These are phyloP conservation scores for Holothuria glaberrima DNA, from an alignment of 35 echinoderm and acorn worm genomes.

Conservation along the genomic window DNA sequence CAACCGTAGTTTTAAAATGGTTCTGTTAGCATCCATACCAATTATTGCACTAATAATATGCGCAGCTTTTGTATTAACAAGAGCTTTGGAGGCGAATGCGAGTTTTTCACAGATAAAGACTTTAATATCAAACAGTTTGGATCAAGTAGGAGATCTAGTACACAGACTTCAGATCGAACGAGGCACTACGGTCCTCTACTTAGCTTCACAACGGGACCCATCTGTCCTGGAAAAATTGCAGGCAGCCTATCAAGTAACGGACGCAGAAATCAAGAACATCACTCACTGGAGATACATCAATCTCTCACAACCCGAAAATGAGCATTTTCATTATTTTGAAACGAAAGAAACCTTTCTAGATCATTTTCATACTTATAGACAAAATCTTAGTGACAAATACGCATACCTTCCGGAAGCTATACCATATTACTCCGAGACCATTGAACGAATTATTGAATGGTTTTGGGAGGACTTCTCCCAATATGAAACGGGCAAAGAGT, in stretches of 20 bases:
- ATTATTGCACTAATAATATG: conserved; percentile 25
- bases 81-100: neutral
- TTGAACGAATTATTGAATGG: conserved; percentile 58
- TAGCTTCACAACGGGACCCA: conserved; percentile 4
- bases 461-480: neutral
- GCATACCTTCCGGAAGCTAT: neutral
- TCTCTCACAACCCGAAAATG: neutral
- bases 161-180: conserved; percentile 71
- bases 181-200: conserved; percentile 49
- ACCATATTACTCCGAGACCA: conserved; percentile 37
- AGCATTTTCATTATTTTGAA: conserved; percentile 20
- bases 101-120: neutral
- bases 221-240: conserved; percentile 2
- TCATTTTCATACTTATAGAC: conserved; percentile 33
- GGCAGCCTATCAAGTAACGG: conserved; percentile 24
- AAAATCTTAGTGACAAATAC: neutral
- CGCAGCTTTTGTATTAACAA: neutral
- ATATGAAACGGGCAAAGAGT: conserved; percentile 19
- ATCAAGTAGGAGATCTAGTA: conserved; percentile 50
- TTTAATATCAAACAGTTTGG: conserved; percentile 36
- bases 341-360: conserved; percentile 30
- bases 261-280: conserved; percentile 42
- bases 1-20: conserved; percentile 22
- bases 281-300: conserved; percentile 7
- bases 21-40: conserved; percentile 38